Percentiles rank a stretch among this genome's conserved stretches.
phyloP scores from a whole-genome alignment of 2,888 invertebrate species.

The Caenorhabditis panamensis region DNA sequence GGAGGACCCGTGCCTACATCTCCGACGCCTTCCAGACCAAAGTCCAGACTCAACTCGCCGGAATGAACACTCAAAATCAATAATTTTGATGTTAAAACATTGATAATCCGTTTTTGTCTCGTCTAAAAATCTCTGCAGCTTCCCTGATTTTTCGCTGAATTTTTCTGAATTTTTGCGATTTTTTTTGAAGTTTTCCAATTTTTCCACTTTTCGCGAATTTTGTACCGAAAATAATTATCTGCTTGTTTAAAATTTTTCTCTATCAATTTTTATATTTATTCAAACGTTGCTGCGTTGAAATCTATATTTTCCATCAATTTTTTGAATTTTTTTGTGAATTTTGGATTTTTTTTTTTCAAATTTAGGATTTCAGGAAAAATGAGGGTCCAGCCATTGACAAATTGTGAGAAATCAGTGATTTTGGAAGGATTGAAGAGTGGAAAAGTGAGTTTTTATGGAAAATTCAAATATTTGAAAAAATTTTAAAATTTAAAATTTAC shows the following conservation, averaged over 20 bases:
- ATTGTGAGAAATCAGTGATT: constrained; percentile 52
- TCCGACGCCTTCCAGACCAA: constrained; percentile 68
- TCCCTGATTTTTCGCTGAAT: background rate
- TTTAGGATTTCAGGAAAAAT: constrained; percentile 16
- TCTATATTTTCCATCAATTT: constrained; percentile 8
- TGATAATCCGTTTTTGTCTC: background rate
- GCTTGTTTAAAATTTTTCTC: background rate
- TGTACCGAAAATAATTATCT: too few species aligned
- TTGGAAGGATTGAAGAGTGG: constrained; percentile 48
- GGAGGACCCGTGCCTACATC: constrained; percentile 63
- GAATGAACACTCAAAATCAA: constrained; percentile 34
- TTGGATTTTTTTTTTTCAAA: constrained; percentile 1
- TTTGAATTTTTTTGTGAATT: background rate
- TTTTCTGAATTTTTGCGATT: background rate
- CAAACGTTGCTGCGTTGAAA: background rate
- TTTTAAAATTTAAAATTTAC: background rate
- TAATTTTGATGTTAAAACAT: constrained; percentile 9
- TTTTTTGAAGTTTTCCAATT: background rate
- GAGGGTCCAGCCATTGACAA: constrained; percentile 50
- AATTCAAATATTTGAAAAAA: background rate
- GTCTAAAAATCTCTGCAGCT: background rate
- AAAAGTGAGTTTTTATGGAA: constrained; percentile 33
- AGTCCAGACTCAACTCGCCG: constrained; percentile 64
- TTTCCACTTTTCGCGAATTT: too few species aligned
- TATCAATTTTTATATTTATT: background rate